Percentiles rank a stretch among this genome's conserved stretches.
Conservation (phyloP, 2,113 vertebrate species). For the Neopipo cinnamomea region DNA sequence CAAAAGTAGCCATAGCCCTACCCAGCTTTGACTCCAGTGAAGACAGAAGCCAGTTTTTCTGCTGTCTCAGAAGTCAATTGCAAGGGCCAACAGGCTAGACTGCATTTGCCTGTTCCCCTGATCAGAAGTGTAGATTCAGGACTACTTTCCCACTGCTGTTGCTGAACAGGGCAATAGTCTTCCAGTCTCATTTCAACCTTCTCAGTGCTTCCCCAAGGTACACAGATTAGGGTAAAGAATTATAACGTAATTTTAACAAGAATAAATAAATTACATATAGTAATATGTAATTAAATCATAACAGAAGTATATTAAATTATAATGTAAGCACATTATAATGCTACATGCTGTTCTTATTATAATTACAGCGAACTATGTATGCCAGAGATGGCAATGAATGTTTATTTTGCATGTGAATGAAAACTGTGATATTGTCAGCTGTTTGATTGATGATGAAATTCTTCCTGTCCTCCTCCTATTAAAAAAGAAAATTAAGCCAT, state of each 20-base stretch:
- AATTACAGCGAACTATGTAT: neutral
- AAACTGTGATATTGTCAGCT: neutral
- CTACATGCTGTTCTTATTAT: neutral
- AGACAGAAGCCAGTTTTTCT: neutral
- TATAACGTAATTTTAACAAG: neutral
- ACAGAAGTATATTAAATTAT: neutral
- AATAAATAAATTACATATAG: neutral
- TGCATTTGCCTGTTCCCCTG: neutral
- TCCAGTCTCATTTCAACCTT: neutral
- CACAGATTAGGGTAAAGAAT: neutral
- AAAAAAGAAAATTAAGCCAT: neutral
- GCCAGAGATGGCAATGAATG: neutral
- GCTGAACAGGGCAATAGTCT: neutral
- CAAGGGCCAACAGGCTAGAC: too few relatives aligned
- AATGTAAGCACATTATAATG: neutral
- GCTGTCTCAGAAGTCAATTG: neutral
- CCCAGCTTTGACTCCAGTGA: neutral
- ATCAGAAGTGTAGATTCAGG: neutral
- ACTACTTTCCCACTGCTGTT: neutral
- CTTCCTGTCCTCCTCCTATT: neutral
- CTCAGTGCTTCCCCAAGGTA: neutral
- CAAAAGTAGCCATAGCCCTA: neutral
- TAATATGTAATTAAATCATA: neutral
- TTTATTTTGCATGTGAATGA: neutral
- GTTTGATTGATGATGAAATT: neutral